These are phyloP conservation scores for Aegypius monachus DNA, from an alignment of 2,113 vertebrate species.

Conservation along the genomic window DNA sequence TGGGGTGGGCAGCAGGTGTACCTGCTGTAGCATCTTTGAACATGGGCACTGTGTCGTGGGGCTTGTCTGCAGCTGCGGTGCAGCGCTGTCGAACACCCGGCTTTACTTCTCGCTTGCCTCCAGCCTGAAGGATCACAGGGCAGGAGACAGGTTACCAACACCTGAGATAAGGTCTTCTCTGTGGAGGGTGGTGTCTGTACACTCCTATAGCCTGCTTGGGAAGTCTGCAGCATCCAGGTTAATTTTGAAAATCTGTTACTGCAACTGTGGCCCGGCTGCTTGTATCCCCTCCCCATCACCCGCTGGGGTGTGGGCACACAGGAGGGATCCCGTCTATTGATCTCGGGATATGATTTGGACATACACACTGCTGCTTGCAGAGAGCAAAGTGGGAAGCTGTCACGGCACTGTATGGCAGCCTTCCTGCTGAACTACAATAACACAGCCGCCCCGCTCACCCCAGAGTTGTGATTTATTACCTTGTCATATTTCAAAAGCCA, in stretches of 20 bases:
- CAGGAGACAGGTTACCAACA: not conserved
- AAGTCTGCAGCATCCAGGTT: not conserved
- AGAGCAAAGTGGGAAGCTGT: not conserved
- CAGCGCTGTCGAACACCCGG: not conserved
- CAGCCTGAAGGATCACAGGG: not conserved
- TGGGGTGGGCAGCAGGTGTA: not conserved
- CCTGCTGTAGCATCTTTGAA: not conserved
- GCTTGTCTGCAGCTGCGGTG: not conserved
- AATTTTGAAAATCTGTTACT: not conserved
- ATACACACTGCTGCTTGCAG: not conserved
- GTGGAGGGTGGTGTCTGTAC: rapidly evolving
- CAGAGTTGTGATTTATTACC: not conserved
- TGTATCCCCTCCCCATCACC: not conserved
- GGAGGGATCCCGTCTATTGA: not conserved
- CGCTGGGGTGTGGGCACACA: not conserved
- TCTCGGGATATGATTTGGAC: not conserved
- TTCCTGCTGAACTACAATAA: not conserved
- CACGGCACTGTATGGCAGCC: not conserved
- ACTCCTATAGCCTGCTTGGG: not conserved
- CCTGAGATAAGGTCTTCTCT: not conserved
- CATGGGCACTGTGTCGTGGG: rapidly evolving
- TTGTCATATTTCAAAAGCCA: conserved; percentile 16
- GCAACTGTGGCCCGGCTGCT: not conserved
- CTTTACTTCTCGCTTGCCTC: not conserved
- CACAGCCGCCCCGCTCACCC: not conserved